Base-by-base conservation (phyloP, 2,888 invertebrate genomes). In the Macrosoma leucophasiata region DNA sequence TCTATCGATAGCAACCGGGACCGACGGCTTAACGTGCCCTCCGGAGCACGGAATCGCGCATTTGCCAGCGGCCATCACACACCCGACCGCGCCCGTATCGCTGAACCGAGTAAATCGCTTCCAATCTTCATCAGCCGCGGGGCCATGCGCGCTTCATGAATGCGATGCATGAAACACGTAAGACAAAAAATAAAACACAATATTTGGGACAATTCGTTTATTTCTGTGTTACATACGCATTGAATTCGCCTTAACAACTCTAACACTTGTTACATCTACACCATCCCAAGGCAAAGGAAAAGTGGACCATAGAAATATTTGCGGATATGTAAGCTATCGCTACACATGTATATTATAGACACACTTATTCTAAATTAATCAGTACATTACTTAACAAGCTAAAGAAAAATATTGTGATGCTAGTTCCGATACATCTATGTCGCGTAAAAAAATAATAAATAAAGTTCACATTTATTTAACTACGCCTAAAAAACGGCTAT, bases 381-480 rank as follows among this genome's bases (percentile, higher is more conserved):
- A 33, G 33, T 33, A 22, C 27, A 22, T 33, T 8, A 18, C 18
- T 1, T 15, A 13, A 25, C 13, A 5, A 18, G 8, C 25, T 13
- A 13, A 13, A 25, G 25, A 13, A 25, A 13, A 25, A 14, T 25
- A 13, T 18, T 25, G 13, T 9, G 25, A 3, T 13, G 25, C 4
- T 44, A 37, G 33, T 34, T 48, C 43, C 45, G 35, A 37, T 33
- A 30, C 26, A 37, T 39, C 33, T 36, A 34, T 41, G 43, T 33
- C 33, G 39, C 41, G 46, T 53, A 55, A 59, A 62, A 58, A 61
- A 62, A 58, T 53, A 58, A 64, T 62, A 58, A 59, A 58, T 61
- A 45, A 41, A 45, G 33, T 53, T 56, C 36, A 41, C 44, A 43
- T 44, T 48, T 39, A 25, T 40, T 45, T 52, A 48, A 31, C 43